Conservation (phyloP, 2,797 vertebrate genomes). For the Enteromius afrohamiltoni region DNA sequence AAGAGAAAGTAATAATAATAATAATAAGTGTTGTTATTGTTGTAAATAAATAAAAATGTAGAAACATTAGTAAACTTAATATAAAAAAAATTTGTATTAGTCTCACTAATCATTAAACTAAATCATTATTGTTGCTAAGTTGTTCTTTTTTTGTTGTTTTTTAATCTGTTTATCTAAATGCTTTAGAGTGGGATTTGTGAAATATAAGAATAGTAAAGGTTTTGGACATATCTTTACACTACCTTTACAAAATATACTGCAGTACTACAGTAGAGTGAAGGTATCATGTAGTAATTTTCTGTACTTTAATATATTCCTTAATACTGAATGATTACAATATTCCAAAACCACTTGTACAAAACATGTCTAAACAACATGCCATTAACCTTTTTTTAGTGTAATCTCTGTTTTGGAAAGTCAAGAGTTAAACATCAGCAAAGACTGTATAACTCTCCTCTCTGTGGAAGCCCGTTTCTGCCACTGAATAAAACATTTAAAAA, state of each 20-base stretch:
- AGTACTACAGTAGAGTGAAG: not conserved
- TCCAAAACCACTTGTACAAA: not conserved
- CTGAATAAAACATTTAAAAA: no score
- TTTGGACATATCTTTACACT: no score
- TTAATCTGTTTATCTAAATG: not conserved
- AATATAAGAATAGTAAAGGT: not conserved
- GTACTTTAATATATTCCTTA: not conserved
- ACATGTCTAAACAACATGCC: not conserved
- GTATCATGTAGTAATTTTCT: not conserved
- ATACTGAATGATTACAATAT: not conserved
- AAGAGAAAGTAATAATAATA: not conserved
- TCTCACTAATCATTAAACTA: not conserved
- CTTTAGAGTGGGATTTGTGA: not conserved
- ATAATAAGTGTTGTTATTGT: no score
- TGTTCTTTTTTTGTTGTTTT: not conserved
- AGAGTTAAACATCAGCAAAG: conserved; percentile 15
- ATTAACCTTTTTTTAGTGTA: not conserved
- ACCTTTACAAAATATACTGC: not conserved
- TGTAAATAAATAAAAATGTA: no score
- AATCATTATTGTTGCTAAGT: no score
- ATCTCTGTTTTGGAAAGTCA: conserved; percentile 21
- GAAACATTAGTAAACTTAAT: not conserved
- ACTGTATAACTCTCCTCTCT: not conserved
- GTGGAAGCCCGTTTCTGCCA: no score
- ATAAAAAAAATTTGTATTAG: not conserved